A percentile compares a stretch with the other conserved stretches of the same genome.
phyloP scores from a whole-genome alignment of 92 coral and sea anemone genomes.

The Epizoanthus ramosus region DNA sequence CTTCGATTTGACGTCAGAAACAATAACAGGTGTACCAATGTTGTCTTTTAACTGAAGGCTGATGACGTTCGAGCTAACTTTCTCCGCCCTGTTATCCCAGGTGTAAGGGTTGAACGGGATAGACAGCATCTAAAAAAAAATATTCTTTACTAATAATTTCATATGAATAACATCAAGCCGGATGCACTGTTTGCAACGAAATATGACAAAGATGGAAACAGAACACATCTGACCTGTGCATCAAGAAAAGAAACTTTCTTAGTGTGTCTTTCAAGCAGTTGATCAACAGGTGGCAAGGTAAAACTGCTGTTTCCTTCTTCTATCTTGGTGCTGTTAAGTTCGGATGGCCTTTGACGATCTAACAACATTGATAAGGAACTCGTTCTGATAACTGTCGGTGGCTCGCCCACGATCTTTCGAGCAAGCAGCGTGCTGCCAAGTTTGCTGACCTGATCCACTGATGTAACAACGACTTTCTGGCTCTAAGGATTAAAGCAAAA shows the following conservation, averaged over 20 bases:
- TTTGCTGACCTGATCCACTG: constrained; percentile 7
- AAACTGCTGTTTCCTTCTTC: constrained; percentile 21
- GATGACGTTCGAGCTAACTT: constrained; percentile 3
- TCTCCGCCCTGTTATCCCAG: constrained; percentile 7
- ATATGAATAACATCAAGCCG: no score
- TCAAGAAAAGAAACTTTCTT: neutral
- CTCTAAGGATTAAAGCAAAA: neutral
- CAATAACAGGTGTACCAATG: constrained; percentile 1
- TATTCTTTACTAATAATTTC: no score
- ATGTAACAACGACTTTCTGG: neutral
- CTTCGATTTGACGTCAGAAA: neutral
- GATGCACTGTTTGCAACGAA: no score
- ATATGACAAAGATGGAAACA: no score
- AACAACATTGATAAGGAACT: constrained; percentile 10
- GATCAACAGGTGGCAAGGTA: constrained; percentile 17
- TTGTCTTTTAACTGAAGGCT: constrained; percentile 11
- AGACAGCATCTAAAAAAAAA: neutral
- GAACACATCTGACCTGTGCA: constrained; percentile 15
- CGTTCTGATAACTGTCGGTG: constrained; percentile 11
- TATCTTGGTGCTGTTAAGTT: constrained; percentile 5
- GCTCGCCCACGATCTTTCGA: constrained; percentile 32
- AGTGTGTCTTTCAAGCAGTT: constrained; percentile 8
- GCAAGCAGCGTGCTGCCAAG: constrained; percentile 9
- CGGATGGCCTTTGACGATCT: constrained; percentile 13
- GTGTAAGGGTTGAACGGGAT: constrained; percentile 19